A percentile compares a stretch with the other conserved stretches of the same genome.
phyloP scores from a whole-genome alignment of 30 jellyfish, hydroid and myxozoan species.

The Catostylus mosaicus region DNA sequence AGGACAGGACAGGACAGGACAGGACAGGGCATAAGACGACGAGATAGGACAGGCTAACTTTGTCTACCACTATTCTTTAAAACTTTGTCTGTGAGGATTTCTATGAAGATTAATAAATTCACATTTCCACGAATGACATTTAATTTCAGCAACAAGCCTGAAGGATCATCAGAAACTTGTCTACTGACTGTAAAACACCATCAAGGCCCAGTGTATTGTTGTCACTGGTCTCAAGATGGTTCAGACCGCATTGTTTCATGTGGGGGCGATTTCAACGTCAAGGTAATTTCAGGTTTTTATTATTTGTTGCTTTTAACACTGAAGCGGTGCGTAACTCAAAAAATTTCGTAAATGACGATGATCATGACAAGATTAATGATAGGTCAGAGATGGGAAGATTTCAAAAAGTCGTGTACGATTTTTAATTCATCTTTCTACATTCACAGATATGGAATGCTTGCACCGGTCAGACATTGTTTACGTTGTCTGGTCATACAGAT shows the following conservation, averaged over 20 bases:
- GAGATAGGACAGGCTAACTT: too few relatives aligned
- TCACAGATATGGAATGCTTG: slow-evolving; percentile 78
- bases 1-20: neutral
- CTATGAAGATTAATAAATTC: too few relatives aligned
- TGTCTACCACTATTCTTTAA: too few relatives aligned
- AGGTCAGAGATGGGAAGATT: too few relatives aligned
- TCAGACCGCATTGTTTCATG: slow-evolving; percentile 72
- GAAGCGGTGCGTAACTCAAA: neutral
- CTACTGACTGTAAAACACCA: slow-evolving; percentile 71
- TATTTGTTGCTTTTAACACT: too few relatives aligned
- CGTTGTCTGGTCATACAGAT: slow-evolving; percentile 82
- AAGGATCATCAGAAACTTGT: slow-evolving; percentile 47
- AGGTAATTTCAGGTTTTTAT: slow-evolving; percentile 62
- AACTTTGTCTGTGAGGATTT: too few relatives aligned
- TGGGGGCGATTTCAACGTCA: slow-evolving; percentile 67
- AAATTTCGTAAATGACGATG: neutral
- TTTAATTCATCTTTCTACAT: neutral
- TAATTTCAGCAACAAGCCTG: slow-evolving; percentile 74
- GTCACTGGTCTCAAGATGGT: slow-evolving; percentile 58
- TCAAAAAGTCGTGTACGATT: too few relatives aligned
- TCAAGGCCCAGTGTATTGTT: slow-evolving; percentile 64
- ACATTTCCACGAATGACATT: too few relatives aligned
- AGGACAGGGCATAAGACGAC: too few relatives aligned
- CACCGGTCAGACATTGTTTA: slow-evolving; percentile 55
- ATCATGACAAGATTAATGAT: too few relatives aligned